Conservation (phyloP, 1,140 invertebrate species). For the Listronotus oregonensis region DNA sequence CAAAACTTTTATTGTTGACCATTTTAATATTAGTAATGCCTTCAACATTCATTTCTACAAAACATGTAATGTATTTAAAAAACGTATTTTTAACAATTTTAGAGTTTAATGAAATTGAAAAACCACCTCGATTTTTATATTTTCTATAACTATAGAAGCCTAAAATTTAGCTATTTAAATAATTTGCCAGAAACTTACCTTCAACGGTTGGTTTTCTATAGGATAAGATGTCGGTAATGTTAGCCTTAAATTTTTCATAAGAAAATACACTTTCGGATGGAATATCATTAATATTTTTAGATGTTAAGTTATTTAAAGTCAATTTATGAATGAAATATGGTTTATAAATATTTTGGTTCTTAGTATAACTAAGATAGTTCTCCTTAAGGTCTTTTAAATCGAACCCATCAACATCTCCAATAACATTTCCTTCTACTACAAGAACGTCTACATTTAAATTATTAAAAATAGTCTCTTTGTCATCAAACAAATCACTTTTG, state of each 20-base stretch:
- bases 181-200: slow-evolving; percentile 31
- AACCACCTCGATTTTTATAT: no score
- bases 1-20: slow-evolving; percentile 38
- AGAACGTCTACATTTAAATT: slow-evolving; percentile 40
- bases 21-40: slow-evolving; percentile 33
- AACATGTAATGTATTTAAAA: background rate
- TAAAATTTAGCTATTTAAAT: background rate
- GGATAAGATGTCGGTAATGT: slow-evolving; percentile 29
- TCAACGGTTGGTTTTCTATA: slow-evolving; percentile 34
- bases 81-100: no score
- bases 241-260: slow-evolving; percentile 23
- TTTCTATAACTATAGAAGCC: no score
- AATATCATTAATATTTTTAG: slow-evolving; percentile 27
- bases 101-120: no score
- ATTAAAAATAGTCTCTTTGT: background rate
- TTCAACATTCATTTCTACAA: slow-evolving; percentile 39
- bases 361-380: slow-evolving; percentile 44
- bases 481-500: slow-evolving; percentile 23
- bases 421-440: slow-evolving; percentile 42
- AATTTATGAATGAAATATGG: slow-evolving; percentile 32
- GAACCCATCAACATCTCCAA: slow-evolving; percentile 40
- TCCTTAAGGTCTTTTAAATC: slow-evolving; percentile 44
- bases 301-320: slow-evolving; percentile 14
- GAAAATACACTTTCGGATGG: slow-evolving; percentile 22
- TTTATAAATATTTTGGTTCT: slow-evolving; percentile 43